Conservation (phyloP, 2,113 vertebrate genomes). For the Oophaga pumilio region DNA sequence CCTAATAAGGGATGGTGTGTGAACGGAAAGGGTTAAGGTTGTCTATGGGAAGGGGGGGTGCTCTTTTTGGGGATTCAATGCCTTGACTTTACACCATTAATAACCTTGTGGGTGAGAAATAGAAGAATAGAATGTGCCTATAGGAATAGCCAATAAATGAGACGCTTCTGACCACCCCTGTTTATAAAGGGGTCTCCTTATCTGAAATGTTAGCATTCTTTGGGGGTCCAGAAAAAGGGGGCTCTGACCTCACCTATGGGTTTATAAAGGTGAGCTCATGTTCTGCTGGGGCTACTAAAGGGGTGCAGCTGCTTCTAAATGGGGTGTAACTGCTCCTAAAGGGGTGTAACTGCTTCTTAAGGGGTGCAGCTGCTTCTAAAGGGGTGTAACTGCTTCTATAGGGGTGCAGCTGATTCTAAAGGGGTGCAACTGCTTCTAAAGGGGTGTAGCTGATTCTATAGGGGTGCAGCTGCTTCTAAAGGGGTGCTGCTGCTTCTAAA, state of each 20-base stretch:
- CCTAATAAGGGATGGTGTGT: not conserved
- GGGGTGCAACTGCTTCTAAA: not conserved
- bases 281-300: not conserved
- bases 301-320: not conserved
- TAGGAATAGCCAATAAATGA: not conserved
- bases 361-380: not conserved
- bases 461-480: not conserved
- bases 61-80: conserved; percentile 1
- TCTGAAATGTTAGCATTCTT: not conserved
- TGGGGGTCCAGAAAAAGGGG: not conserved
- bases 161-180: not conserved
- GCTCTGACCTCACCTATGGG: not conserved
- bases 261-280: not conserved
- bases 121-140: not conserved
- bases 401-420: not conserved
- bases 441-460: not conserved
- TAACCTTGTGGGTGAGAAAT: not conserved
- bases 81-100: not conserved
- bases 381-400: not conserved
- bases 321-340: not conserved
- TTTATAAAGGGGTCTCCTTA: not conserved
- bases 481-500: not conserved
- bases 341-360: not conserved
- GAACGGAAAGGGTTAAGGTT: not conserved
- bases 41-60: not conserved